These are phyloP conservation scores for Polyommatus iphigenia DNA, from an alignment of 2,888 invertebrate species.

Conservation along the genomic window DNA sequence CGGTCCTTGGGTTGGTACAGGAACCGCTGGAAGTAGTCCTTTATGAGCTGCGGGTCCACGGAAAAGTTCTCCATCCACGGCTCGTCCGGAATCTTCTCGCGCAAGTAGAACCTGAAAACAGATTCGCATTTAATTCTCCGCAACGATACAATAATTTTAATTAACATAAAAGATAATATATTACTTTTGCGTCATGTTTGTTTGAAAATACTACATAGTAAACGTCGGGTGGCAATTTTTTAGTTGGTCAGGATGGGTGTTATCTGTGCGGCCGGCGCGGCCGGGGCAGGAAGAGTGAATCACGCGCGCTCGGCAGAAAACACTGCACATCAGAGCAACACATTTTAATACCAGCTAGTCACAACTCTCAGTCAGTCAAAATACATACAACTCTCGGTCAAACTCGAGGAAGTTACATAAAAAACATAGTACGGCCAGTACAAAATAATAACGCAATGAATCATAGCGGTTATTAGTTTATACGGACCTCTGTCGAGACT, in stretches of 20 bases:
- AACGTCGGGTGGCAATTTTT: constrained; percentile 44
- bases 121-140: background rate
- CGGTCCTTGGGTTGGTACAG: constrained; percentile 95
- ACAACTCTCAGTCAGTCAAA: constrained; percentile 20
- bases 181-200: constrained; percentile 61
- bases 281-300: constrained; percentile 73
- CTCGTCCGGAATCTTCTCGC: constrained; percentile 91
- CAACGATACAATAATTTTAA: background rate
- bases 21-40: constrained; percentile 95
- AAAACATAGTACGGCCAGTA: constrained; percentile 39
- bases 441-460: constrained; percentile 43
- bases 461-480: constrained; percentile 38
- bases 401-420: constrained; percentile 36
- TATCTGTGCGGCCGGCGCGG: constrained; percentile 55
- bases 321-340: background rate
- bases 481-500: constrained; percentile 40
- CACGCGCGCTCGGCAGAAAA: constrained; percentile 45
- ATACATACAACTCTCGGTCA: background rate
- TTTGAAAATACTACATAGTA: background rate
- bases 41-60: constrained; percentile 94
- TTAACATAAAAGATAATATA: constrained; percentile 44
- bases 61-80: constrained; percentile 93
- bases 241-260: constrained; percentile 73
- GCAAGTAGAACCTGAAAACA: constrained; percentile 87
- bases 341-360: constrained; percentile 51